Base-by-base conservation (phyloP, 2,797 vertebrate species). In the Neomorphus geoffroyi region DNA sequence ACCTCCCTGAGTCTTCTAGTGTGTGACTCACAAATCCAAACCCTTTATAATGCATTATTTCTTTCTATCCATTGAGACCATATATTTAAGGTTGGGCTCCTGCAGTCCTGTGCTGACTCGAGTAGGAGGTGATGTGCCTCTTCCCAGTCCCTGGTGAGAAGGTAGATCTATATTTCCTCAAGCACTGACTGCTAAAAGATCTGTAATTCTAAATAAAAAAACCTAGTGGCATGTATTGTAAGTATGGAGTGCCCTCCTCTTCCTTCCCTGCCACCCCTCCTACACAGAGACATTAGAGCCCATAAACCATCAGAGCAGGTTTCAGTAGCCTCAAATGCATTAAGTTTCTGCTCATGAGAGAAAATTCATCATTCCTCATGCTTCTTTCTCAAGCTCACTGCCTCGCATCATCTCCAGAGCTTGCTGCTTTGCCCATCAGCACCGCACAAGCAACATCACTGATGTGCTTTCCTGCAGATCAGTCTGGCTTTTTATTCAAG, bases 141-240 rank as follows among this genome's bases (percentile, higher is more conserved):
- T 0, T 77, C 45, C 35, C 32, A 35, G 39, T 12, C 43, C 71
- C 15, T 50, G 32, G 60, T 66, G 71, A 56, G 75, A 77, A 70
- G 35, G 64, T 41, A 39, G 69, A 75, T 32, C 41, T 51, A 7
- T 64, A 23, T 84, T 54, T 92, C 39, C 81, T 89, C 83, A 67
- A 53, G 54, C 33, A 12, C 26, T 1, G 5, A 24, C 71, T 85
- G 79, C 51, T 64, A 53, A 88, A 86, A 72, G 61, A 32, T 60
- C 48, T 82, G 56, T 80, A 70, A 69, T 87, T 85, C 48, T 64
- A 27, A 79, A 91, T 84, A 8, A 79, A 58, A 85, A 61, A 64
- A 30, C 0, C 39, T 3, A 54, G 60, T n/a, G 48, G 71, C 13
- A 4, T n/a, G 57, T 48, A 33, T 13, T 72, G 48, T 86, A 18